Percentiles rank a stretch among this genome's conserved stretches.
Conservation (phyloP, 2,113 vertebrate genomes). For the Cryptotis parvus region DNA sequence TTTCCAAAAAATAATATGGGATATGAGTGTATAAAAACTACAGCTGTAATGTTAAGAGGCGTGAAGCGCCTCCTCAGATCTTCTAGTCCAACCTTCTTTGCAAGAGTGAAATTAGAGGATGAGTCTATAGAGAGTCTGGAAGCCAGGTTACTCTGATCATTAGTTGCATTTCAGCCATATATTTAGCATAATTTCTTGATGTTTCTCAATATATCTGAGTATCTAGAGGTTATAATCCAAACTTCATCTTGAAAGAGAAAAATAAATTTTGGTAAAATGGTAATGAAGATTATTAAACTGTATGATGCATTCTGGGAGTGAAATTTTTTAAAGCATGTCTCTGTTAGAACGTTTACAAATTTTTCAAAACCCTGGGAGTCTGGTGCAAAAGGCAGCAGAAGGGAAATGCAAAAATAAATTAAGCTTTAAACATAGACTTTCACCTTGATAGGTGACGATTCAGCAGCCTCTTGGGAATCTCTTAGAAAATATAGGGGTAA, state of each 20-base stretch:
- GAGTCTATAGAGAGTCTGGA: background rate
- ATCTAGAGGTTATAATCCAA: background rate
- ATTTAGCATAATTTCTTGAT: background rate
- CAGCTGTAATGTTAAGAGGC: background rate
- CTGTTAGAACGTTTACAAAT: background rate
- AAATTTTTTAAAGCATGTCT: background rate
- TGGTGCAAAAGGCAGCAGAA: background rate
- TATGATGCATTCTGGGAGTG: background rate
- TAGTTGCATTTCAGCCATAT: background rate
- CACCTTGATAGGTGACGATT: background rate
- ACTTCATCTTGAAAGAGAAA: conserved; percentile 14
- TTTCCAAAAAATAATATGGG: background rate
- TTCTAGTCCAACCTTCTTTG: too few relatives aligned
- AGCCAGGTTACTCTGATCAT: background rate
- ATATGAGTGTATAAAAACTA: background rate
- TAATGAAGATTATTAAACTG: background rate
- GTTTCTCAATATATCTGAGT: background rate
- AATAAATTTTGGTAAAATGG: background rate
- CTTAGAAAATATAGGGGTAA: background rate
- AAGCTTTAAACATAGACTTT: background rate
- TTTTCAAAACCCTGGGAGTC: background rate
- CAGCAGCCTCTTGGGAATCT: background rate
- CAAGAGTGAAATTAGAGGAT: background rate
- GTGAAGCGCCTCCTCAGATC: fast-evolving
- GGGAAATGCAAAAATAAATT: background rate